These are phyloP conservation scores for Altica lythri DNA, from an alignment of 2,888 invertebrate species.

Conservation along the genomic window DNA sequence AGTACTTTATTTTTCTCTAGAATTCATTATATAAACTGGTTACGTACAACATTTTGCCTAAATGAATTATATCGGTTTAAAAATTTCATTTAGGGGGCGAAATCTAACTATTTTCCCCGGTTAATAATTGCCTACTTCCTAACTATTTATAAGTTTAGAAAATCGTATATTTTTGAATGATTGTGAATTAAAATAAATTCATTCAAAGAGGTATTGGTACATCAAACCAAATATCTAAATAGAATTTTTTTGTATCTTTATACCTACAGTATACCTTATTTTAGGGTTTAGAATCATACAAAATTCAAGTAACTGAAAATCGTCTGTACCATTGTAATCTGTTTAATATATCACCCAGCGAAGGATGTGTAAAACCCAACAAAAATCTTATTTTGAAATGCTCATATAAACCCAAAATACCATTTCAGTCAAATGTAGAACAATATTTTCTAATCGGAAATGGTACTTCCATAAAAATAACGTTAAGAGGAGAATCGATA, in stretches of 20 bases:
- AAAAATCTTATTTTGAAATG: constrained; percentile 46
- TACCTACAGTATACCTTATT: background rate
- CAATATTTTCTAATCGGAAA: constrained; percentile 50
- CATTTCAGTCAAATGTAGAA: constrained; percentile 48
- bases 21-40: no score
- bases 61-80: no score
- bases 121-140: no score
- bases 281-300: background rate
- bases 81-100: no score
- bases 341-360: constrained; percentile 50
- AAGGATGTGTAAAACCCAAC: constrained; percentile 45
- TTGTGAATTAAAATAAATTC: no score
- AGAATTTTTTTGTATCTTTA: background rate
- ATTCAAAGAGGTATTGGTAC: no score
- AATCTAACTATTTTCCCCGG: no score
- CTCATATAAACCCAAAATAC: constrained; percentile 49
- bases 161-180: no score
- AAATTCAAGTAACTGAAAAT: background rate
- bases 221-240: background rate
- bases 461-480: constrained; percentile 40
- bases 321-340: constrained; percentile 45
- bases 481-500: constrained; percentile 45
- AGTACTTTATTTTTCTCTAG: no score
- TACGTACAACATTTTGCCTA: no score
- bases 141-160: no score